Percentiles rank a stretch among this genome's conserved stretches.
phyloP scores from a whole-genome alignment of 92 coral and sea anemone species.

The Hydrozoanthus gracilis region DNA sequence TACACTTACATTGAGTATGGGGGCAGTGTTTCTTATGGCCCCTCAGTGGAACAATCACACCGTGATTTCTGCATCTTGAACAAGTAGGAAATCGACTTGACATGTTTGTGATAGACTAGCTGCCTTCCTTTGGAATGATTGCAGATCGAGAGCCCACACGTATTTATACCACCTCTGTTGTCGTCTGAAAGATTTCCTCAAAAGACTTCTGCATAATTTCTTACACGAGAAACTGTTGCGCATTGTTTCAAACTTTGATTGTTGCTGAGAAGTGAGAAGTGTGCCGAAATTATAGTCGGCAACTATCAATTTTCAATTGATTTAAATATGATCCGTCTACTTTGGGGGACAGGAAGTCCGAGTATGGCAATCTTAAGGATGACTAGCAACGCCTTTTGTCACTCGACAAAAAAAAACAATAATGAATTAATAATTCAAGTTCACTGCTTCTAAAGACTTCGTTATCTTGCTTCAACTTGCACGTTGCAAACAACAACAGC shows the following conservation, averaged over 20 bases:
- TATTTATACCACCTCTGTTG: conserved; percentile 5
- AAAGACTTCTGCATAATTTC: neutral
- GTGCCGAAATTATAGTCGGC: conserved; percentile 9
- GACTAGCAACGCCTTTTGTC: neutral
- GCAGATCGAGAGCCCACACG: neutral
- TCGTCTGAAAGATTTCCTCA: neutral
- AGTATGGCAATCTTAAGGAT: neutral
- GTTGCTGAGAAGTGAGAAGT: conserved; percentile 13
- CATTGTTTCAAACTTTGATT: conserved; percentile 8
- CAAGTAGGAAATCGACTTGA: conserved; percentile 39
- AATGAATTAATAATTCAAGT: neutral
- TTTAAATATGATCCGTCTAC: neutral
- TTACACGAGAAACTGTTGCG: neutral
- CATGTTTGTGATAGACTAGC: neutral
- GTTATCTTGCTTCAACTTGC: neutral
- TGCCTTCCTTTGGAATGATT: neutral
- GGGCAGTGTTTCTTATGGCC: conserved; percentile 38
- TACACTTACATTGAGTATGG: conserved; percentile 1
- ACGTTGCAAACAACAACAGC: too few species aligned
- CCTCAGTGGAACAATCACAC: conserved; percentile 17
- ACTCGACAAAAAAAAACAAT: neutral
- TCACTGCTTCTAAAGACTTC: neutral
- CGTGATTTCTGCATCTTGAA: conserved; percentile 47
- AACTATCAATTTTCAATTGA: conserved; percentile 1
- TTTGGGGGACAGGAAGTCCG: neutral